Conservation (phyloP, 2,113 vertebrate species). For the Platysteira castanea region DNA sequence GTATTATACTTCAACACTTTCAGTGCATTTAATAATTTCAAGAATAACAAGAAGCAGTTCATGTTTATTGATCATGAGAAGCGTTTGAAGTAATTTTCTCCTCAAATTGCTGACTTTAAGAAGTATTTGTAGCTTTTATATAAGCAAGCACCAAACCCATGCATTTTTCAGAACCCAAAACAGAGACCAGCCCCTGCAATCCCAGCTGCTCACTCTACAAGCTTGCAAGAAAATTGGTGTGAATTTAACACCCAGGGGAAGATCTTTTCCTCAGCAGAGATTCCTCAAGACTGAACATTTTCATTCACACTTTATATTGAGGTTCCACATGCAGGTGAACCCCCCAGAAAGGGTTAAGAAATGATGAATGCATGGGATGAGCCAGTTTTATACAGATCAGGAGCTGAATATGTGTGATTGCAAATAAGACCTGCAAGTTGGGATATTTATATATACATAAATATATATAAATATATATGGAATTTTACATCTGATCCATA, state of each 20-base stretch:
- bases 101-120: neutral
- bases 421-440: neutral
- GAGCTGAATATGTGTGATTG: neutral
- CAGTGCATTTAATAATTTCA: slow-evolving; percentile 17
- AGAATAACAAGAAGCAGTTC: neutral
- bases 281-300: neutral
- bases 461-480: neutral
- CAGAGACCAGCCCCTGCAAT: neutral
- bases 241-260: neutral
- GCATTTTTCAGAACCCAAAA: neutral
- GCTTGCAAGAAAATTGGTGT: neutral
- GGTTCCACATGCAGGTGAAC: neutral
- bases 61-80: slow-evolving; percentile 34
- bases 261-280: neutral
- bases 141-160: neutral
- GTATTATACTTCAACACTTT: neutral
- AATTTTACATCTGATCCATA: neutral
- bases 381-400: neutral
- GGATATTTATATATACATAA: neutral
- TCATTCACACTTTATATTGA: neutral
- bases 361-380: neutral
- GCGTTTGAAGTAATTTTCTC: neutral
- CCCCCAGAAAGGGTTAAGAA: slow-evolving; percentile 15
- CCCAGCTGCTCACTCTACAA: neutral
- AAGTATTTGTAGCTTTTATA: slow-evolving; percentile 24